Conservation (phyloP, 2,797 vertebrate species). For the Perodicticus potto region DNA sequence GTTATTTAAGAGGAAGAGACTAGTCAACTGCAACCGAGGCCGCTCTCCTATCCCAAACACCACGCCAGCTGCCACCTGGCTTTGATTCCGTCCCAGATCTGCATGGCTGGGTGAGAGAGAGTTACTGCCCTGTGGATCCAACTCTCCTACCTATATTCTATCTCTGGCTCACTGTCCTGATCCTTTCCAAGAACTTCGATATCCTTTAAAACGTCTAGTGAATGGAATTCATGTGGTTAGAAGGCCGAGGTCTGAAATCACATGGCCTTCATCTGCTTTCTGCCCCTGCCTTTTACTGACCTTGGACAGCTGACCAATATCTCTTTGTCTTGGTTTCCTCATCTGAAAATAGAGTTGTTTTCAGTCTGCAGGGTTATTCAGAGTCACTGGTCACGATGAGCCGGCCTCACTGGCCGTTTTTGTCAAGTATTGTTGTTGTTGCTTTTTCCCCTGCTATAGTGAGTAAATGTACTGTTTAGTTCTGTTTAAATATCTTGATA, state of each 20-base stretch:
- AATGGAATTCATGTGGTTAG: neutral
- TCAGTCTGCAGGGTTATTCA: neutral
- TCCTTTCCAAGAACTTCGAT: neutral
- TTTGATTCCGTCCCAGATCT: slow-evolving; percentile 5
- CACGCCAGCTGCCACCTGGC: slow-evolving; percentile 60
- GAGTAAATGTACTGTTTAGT: slow-evolving; percentile 62
- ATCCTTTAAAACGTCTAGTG: slow-evolving; percentile 10
- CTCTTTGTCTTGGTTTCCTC: neutral
- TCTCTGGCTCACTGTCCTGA: neutral
- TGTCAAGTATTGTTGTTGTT: neutral
- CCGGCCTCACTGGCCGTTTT: neutral
- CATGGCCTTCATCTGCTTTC: neutral
- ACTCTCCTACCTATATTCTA: neutral
- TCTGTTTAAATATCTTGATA: slow-evolving; percentile 46
- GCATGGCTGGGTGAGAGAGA: neutral
- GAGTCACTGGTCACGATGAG: neutral
- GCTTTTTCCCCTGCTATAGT: slow-evolving; percentile 4
- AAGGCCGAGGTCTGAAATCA: neutral
- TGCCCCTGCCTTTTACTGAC: neutral
- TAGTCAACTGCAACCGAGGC: slow-evolving; percentile 64
- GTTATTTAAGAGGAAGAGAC: slow-evolving; percentile 67
- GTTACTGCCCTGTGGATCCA: neutral
- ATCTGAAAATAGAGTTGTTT: neutral
- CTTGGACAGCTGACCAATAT: neutral
- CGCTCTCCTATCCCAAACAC: slow-evolving; percentile 34